Base-by-base conservation (phyloP, 2,113 vertebrate species). In the Odocoileus virginianus region DNA sequence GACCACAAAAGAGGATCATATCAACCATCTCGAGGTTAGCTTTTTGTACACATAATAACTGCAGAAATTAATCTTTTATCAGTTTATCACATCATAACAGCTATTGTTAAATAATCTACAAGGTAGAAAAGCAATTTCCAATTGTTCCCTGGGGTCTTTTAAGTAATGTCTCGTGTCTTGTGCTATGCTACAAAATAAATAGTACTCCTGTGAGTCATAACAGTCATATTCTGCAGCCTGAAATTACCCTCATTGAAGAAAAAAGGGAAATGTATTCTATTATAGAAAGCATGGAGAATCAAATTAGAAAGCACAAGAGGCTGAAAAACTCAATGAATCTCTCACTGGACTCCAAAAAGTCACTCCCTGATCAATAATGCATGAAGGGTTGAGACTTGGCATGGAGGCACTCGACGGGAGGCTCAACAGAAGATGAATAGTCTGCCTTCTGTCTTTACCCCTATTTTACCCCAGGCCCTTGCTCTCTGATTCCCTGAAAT, bases 21-120 rank as follows among this genome's bases (percentile, higher is more conserved):
- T 67, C 81, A 96, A 81, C 43, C 33, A 95, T 83, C 30, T 88
- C 0, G 30, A 50, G 78, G 76, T 94, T 94, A 94, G 87, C 92
- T 94, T 95, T 96, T 84, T 87, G 36, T 93, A 89, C 23, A 86
- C 16, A 52, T 43, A 94, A 45, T 87, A 92, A 95, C 30, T 79
- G 28, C 16, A 94, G 33, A 96, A 98, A 97, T 94, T 71, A 97
- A 97, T 91, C 87, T 91, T 92, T 81, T 84, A 96, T 96, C 64
- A 96, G 71, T 87, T 97, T 93, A 83, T 60, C 47, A 78, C 43
- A 90, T 95, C 85, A 88, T 43, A 96, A 84, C 40, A 86, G 87
- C 64, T 94, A 95, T 83, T 50, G 57, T 79, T 97, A 92, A 97
- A 94, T 97, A 93, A 97, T 84, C 91, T 91, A 87, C 43, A 74